Conservation (phyloP, 2,797 vertebrate genomes). For the Eleutherodactylus coqui region DNA sequence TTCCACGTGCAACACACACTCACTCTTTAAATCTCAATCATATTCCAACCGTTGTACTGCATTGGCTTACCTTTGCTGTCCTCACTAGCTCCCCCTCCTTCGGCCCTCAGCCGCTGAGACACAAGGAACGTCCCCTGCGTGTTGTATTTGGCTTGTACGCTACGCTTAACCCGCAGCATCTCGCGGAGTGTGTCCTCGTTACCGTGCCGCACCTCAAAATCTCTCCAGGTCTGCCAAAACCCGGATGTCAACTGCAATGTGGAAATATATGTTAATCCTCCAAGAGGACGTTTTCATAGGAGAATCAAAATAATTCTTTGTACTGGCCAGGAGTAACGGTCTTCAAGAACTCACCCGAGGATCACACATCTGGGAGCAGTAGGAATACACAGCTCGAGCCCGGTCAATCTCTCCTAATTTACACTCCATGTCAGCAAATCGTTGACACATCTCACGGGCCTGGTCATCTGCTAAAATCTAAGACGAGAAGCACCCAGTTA, state of each 20-base stretch:
- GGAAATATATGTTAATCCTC: no score
- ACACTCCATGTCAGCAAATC: conserved; percentile 96
- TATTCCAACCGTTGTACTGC: background rate
- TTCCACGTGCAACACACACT: background rate
- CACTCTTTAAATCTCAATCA: background rate
- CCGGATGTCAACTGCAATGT: conserved; percentile 80
- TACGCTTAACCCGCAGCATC: conserved; percentile 93
- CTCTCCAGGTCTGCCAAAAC: conserved; percentile 97
- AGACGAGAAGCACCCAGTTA: background rate
- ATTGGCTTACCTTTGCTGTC: background rate
- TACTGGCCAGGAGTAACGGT: background rate
- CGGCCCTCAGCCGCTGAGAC: conserved; percentile 84
- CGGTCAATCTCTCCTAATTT: conserved; percentile 94
- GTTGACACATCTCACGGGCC: conserved; percentile 89
- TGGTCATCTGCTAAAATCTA: conserved; percentile 91
- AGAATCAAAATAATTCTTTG: background rate
- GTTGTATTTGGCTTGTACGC: conserved; percentile 96
- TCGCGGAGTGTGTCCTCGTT: conserved; percentile 95
- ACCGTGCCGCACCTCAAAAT: conserved; percentile 95
- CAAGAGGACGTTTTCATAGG: background rate
- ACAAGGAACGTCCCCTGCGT: conserved; percentile 98
- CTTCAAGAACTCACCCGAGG: conserved; percentile 80
- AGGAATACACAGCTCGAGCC: conserved; percentile 90
- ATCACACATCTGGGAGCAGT: conserved; percentile 95
- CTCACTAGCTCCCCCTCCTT: background rate